Base-by-base conservation (phyloP, 2,888 invertebrate species). In the Hydrotaea cyrtoneurina region DNA sequence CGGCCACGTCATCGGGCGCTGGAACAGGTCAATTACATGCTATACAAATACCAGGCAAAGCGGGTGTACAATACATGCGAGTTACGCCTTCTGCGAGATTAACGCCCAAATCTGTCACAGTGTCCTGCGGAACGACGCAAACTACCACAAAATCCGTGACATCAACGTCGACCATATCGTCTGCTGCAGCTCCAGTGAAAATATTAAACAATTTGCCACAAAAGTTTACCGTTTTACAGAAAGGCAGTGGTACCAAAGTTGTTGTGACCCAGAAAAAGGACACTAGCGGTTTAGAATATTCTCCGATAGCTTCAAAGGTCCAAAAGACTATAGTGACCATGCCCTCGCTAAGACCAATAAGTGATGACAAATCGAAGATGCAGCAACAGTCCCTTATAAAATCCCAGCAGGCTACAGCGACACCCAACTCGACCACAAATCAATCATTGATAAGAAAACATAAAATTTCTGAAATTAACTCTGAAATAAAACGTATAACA, bases 51-150 rank as follows among this genome's bases (percentile, higher is more conserved):
- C 86, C 91, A 0, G 91, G 92, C 46, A 91, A 93, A 74, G 77
- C 87, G 82, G 91, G 92, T 2, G 93, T 95, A 82, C 95, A 95
- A 88, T 95, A 95, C 89, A 94, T 96, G n/a, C 94, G 95, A 86
- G 93, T 95, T 55, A 93, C 95, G 19, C 93, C 94, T 78, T 13
- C 75, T 0, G 53, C 74, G 39, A 66, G 75, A 71, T 21, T 17
- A 57, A 21, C 21, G 0, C n/a, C 31, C 0, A n/a, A 15, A n/a
- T 2, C 57, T 4, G 19, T 69, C 31, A n/a, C 82, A 43, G 74
- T 76, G 36, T 81, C 77, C 0, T 57, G 78, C 10, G 8, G 71
- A 13, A 50, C 82, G 11, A 23, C 21, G n/a, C 36, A 17, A 21
- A 21, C 71, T 31, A 23, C 39, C 2, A 15, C 17, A 62, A 55